Percentiles rank a stretch among this genome's conserved stretches.
These are phyloP conservation scores for Nymphalis polychloros DNA, from an alignment of 2,888 invertebrate species.

Conservation along the genomic window DNA sequence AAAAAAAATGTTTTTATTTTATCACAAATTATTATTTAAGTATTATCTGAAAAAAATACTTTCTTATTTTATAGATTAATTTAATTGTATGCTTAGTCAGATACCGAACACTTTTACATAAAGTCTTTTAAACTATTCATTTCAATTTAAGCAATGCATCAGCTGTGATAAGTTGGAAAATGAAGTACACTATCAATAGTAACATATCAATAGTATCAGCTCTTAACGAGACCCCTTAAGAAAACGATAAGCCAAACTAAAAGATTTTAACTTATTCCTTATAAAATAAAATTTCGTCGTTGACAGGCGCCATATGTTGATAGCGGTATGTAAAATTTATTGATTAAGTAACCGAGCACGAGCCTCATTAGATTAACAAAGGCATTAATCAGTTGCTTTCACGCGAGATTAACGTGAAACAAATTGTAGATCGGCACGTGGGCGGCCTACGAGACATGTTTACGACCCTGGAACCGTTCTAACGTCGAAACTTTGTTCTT, in stretches of 20 bases:
- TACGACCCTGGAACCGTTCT: constrained; percentile 54
- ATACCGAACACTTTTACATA: not conserved
- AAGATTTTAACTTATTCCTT: constrained; percentile 9
- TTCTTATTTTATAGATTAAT: not conserved
- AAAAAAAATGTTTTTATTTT: too few species aligned
- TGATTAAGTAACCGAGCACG: constrained; percentile 63
- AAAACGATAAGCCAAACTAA: not conserved
- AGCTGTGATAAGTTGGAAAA: not conserved
- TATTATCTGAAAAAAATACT: too few species aligned
- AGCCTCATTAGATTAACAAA: constrained; percentile 70
- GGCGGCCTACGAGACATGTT: constrained; percentile 61
- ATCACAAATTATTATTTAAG: too few species aligned
- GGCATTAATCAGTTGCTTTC: constrained; percentile 71
- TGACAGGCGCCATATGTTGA: constrained; percentile 23
- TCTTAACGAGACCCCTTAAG: constrained; percentile 5
- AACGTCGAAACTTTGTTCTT: constrained; percentile 46
- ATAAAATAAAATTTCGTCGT: constrained; percentile 20
- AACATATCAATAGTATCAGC: not conserved
- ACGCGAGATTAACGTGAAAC: constrained; percentile 70
- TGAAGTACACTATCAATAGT: not conserved
- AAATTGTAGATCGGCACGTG: constrained; percentile 67
- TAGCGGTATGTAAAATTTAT: constrained; percentile 51
- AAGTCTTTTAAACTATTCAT: not conserved
- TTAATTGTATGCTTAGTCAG: not conserved
- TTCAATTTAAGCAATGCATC: not conserved